A percentile compares a stretch with the other conserved stretches of the same genome.
phyloP scores from a whole-genome alignment of 2,113 vertebrate species.

The Nothoprocta pentlandii region DNA sequence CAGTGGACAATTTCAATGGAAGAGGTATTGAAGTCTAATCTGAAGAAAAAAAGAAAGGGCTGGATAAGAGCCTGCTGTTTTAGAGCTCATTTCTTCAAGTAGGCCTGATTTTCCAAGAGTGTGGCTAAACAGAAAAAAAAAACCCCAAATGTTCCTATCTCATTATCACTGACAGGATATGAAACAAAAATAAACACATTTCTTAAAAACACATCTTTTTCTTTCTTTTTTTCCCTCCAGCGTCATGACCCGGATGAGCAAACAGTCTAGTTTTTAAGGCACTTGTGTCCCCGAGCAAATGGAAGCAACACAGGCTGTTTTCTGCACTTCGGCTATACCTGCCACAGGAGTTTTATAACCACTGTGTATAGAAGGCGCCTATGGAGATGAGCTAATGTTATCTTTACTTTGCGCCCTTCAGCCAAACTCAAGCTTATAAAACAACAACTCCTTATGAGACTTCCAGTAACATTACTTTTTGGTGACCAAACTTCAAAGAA shows the following conservation, averaged over 20 bases:
- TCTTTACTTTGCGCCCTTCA: constrained; percentile 29
- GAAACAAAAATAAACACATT: not conserved
- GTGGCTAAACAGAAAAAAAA: not conserved
- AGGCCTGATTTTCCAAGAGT: not conserved
- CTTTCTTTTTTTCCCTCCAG: not conserved
- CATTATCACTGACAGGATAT: not conserved
- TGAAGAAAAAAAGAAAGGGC: not conserved
- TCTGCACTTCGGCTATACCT: not conserved
- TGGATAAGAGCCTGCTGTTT: not conserved
- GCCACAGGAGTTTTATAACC: not conserved
- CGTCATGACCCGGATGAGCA: not conserved
- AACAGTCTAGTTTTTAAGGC: not conserved
- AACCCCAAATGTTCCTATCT: not conserved
- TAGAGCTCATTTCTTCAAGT: not conserved
- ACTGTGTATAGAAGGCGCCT: not conserved
- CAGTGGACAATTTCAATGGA: not conserved
- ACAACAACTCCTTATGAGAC: constrained; percentile 66
- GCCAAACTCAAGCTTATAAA: constrained; percentile 71
- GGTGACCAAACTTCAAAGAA: constrained; percentile 84
- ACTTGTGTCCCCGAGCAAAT: not conserved
- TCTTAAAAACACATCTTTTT: not conserved
- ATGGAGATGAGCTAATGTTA: not conserved
- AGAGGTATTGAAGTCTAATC: not conserved
- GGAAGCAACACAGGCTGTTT: not conserved
- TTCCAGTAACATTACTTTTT: constrained; percentile 84